phyloP scores from a whole-genome alignment of 2,113 vertebrate genomes.

The Saguinus midas region DNA sequence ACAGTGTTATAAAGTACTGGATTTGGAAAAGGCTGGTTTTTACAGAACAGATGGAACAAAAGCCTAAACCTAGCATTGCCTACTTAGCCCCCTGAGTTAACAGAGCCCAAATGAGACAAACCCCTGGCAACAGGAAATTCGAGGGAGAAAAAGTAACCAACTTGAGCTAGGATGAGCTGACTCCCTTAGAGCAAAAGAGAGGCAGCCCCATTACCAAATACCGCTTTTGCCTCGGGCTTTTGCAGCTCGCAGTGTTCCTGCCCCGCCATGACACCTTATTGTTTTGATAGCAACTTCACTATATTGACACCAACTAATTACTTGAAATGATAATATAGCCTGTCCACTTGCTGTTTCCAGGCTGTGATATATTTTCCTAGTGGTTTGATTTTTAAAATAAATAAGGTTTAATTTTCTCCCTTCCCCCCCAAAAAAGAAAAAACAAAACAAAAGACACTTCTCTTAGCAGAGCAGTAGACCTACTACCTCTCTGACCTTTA shows the following conservation, averaged over 20 bases:
- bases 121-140: background rate
- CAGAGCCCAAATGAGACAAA: background rate
- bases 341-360: too few relatives aligned
- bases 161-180: background rate
- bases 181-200: background rate
- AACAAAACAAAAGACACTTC: too few relatives aligned
- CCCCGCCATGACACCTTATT: conserved; percentile 9
- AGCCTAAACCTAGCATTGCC: background rate
- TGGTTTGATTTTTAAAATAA: too few relatives aligned
- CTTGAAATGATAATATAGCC: background rate
- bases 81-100: background rate
- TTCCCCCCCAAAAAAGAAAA: too few relatives aligned
- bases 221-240: background rate
- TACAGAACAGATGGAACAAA: background rate
- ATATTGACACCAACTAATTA: conserved; percentile 47
- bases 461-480: background rate
- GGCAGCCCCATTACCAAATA: background rate
- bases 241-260: background rate
- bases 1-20: background rate
- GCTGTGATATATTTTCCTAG: too few relatives aligned
- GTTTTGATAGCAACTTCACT: background rate
- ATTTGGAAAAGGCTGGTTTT: background rate
- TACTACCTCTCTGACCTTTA: background rate
- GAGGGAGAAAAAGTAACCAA: background rate
- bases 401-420: conserved; percentile 45